Base-by-base conservation (phyloP, 2,888 invertebrate species). In the Drosophila birchii region DNA sequence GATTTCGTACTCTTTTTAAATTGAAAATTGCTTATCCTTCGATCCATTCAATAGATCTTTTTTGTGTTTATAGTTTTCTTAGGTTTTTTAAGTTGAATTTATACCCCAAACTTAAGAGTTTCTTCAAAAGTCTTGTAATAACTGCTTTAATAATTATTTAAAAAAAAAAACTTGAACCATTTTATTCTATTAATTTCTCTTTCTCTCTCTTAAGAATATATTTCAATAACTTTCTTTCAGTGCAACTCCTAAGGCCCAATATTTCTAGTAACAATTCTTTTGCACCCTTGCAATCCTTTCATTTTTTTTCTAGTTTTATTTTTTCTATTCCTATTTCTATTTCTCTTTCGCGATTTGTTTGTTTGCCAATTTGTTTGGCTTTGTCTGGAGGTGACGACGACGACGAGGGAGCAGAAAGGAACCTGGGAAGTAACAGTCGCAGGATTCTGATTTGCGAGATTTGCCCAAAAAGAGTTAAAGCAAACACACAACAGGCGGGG, bases 341-440 rank as follows among this genome's bases (percentile, higher is more conserved):
- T 61, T 26, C 69, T 41, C 20, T 57, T 36, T 49, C 41, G 54
- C 49, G 51, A 38, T 55, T 67, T 76, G 76, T 76, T 71, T 81
- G 74, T 81, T 81, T 76, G 78, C 69, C 60, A 75, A 76, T 76
- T 78, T 79, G 56, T 78, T 83, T 84, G 78, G 76, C 76, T 82
- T 82, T 78, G 76, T 56, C 76, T 66, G 67, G 67, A 59, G 62
- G 59, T 63, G 67, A 66, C 59, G 66, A 32, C 29, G 39, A 45
- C 45, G n/a, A 47, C 39, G 55, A 12, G 0, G 34, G 18, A 18
- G 18, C 18, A 14, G 18, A 55, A 67, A 23, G 26, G 26, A 45
- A 41, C 43, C 20, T 34, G 39, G 44, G 29, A 34, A 29, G 45
- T 9, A 34, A 51, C 69, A 80, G 76, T 82, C 68, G 76, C 74